Base-by-base conservation (phyloP, 2,888 invertebrate species). In the Heliconius cydno region DNA sequence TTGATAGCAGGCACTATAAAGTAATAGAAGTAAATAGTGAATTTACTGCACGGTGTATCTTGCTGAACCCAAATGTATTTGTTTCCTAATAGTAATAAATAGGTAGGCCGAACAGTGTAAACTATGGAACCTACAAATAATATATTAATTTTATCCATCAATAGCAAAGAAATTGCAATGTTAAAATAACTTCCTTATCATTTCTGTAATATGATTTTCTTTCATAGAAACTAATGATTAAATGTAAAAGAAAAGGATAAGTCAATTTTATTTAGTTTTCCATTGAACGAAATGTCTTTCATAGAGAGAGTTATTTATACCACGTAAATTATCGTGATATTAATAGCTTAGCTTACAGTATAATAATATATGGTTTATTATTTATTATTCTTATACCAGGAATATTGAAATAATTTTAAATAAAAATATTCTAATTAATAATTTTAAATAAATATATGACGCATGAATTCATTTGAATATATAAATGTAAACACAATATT, bases 61-160 rank as follows among this genome's bases (percentile, higher is more conserved):
- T 60, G 71, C 75, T 77, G 77, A 80, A 70, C 74, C 67, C 34
- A 77, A 82, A 82, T 82, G 74, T 71, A 79, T 77, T 80, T 79
- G 79, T 80, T 82, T 82, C 79, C 57, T 77, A 82, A 82, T 65
- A 75, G 60, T 63, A 76, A 65, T 46, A 75, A 81, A 77, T 75
- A 41, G 76, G 74, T 46, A 67, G 22, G 34, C n/a, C n/a, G 34
- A 73, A 73, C 73, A 60, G 57, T 3, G 34, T 5, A 73, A 25
- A 34, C 57, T 5, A 25, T 60, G n/a, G 34, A 60, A 73, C 9
- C 70, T 70, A 19, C 10, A 6, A 25, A 46, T 70, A 1, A 41
- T 70, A 1, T 41, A 46, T 28, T 3, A 19, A 46, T 41, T 46
- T 15, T 25, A 25, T 1, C 4, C 70, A 25, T 41, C 15, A 38